Evolutionary conservation across 1,140 invertebrate species (phyloP), one percentile per base, ranked within the genome.

Genomic region (Hydropsyche tenuis): DNA sequence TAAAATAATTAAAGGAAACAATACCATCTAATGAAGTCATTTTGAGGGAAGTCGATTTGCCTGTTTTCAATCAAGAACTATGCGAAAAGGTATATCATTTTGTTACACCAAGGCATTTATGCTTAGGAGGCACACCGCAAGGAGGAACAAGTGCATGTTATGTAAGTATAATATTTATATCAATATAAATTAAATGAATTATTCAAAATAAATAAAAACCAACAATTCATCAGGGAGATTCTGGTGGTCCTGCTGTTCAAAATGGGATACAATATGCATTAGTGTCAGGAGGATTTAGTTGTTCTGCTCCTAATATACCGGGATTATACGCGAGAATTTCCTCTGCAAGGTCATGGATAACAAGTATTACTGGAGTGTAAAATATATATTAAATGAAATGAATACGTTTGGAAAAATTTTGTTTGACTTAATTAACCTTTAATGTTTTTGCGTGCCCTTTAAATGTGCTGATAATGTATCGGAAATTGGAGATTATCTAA

Each of bases 191-290:
- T 16, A 3, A 14, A 14, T 51, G 48, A 51, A 51, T 5, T 51
- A 51, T 51, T 16, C 3, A 16, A 16, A 4, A 16, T 56, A 16
- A 22, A 22, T n/a, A 9, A 37, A 6, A 5, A 3, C 6, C 7
- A 45, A 51, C 18, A 25, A 37, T 60, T 77, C 23, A n/a, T n/a
- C 46, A 77, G 75, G 75, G 75, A 64, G 75, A 77, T 65, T 74
- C 73, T 60, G 75, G 75, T 46, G 70, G 69, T 30, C 75, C 75
- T 65, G 69, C 42, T 11, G 70, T 74, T 23, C 73, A 77, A 46
- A 74, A 72, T 43, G 60, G 65, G 3, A 30, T 74, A 0, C 75
- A 77, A 69, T 74, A 69, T 30, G 75, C 14, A 12, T 18, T 74
- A 25, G 73, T 74, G 0, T 72, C 75, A 7, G 73, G 75, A 1